Evolutionary conservation across 2,888 invertebrate genomes (phyloP).

Genomic region (Drosophila siamana): DNA sequence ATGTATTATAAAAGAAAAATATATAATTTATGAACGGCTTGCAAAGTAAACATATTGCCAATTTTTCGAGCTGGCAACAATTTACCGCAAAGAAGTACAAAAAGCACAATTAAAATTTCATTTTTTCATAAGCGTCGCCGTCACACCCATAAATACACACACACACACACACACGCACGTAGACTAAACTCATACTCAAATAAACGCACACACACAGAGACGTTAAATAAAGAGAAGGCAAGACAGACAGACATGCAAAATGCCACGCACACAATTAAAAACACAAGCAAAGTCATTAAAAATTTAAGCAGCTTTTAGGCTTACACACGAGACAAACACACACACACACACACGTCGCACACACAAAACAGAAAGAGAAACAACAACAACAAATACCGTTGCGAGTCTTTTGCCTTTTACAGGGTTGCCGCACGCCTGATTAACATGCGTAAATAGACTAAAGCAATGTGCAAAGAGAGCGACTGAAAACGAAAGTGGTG

Average conservation of each 20-base stretch:
- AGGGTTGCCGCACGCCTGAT: slow-evolving; percentile 62
- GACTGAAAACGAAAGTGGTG: background rate
- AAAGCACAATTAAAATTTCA: slow-evolving; percentile 2
- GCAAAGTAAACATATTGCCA: background rate
- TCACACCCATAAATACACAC: background rate
- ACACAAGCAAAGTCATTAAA: slow-evolving; percentile 81
- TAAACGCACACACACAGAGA: background rate
- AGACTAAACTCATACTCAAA: background rate
- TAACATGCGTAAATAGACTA: slow-evolving; percentile 65
- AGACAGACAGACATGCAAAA: slow-evolving; percentile 26
- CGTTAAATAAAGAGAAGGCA: background rate
- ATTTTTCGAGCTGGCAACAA: background rate
- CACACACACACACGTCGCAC: slow-evolving; percentile 28
- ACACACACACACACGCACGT: too few species aligned
- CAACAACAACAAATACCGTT: slow-evolving; percentile 35
- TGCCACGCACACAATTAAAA: slow-evolving; percentile 74
- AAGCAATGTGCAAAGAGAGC: background rate
- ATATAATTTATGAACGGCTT: too few species aligned
- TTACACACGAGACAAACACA: slow-evolving; percentile 55
- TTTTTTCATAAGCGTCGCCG: background rate
- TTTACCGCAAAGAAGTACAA: background rate
- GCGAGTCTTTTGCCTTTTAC: slow-evolving; percentile 46
- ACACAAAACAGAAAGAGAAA: slow-evolving; percentile 19
- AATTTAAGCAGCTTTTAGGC: slow-evolving; percentile 81
- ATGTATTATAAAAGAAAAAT: too few species aligned